Evolutionary conservation across 2,888 invertebrate species (phyloP), one percentile per base, ranked within the genome.

Genomic region (Arctia plantaginis): DNA sequence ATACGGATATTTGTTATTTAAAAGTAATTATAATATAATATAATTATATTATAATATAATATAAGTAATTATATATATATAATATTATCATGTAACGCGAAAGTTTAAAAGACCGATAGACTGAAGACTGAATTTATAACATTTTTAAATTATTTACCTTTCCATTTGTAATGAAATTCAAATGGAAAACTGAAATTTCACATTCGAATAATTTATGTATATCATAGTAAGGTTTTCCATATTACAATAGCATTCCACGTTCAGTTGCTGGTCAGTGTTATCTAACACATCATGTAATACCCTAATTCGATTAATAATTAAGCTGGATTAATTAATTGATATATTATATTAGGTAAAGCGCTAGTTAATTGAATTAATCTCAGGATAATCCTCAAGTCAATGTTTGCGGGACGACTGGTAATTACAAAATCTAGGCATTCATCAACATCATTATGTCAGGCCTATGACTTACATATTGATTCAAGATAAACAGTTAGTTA

Each of bases 291-390:
- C n/a, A 51, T 51, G 51, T n/a, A 23, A 51, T 47, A 51, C 20
- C 10, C 20, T 10, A 55, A 35, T n/a, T 67, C 41, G 35, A 73
- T 27, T 59, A 72, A 62, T 72, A 67, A 67, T 39, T 59, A 59
- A 30, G 35, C 69, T 64, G 64, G 27, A 69, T 73, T 33, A 39
- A 64, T 73, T 47, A 69, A 65, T 51, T 65, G 47, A 51, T 39
- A 51, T 18, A 35, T 27, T 27, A 51, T 27, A 73, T 73, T 73
- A 65, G 27, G 39, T 18, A 23, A 69, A 51, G n/a, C 12, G 33
- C n/a, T 12, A n/a, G 62, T 15, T 51, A 62, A 72, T 72, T 64
- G 30, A 23, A 44, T 41, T 62, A 66, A 67, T 66, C 62, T 65
- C 44, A 2, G 33, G 13, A 47, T 65, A 47, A 71, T 73, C 59